Evolutionary conservation across 2,888 invertebrate species (phyloP).

Genomic region (Hyalella azteca): DNA sequence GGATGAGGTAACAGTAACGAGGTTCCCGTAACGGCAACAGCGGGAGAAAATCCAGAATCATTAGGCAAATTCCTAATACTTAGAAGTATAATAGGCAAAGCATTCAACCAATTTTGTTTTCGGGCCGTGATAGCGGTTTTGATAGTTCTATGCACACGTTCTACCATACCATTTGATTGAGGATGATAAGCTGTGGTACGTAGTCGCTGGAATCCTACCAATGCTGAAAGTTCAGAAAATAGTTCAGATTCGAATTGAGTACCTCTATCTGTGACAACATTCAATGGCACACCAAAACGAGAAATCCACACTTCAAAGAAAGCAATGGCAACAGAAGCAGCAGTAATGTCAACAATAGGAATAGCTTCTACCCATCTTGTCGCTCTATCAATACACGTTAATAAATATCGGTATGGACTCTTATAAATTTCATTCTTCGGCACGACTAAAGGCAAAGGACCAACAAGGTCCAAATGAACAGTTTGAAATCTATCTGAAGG

Average conservation of each 20-base stretch:
- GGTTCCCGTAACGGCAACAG: background rate
- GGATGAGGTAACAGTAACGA: background rate
- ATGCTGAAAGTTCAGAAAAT: constrained; percentile 58
- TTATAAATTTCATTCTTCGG: background rate
- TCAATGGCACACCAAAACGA: constrained; percentile 61
- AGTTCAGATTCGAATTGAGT: constrained; percentile 60
- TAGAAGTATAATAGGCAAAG: constrained; percentile 61
- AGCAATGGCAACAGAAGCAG: constrained; percentile 62
- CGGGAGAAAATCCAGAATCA: constrained; percentile 12
- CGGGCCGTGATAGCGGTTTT: constrained; percentile 62
- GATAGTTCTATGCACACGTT: constrained; percentile 63
- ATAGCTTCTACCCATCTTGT: constrained; percentile 63
- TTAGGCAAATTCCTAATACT: constrained; percentile 59
- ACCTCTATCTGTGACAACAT: constrained; percentile 62
- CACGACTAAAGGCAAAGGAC: background rate
- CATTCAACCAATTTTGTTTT: constrained; percentile 60
- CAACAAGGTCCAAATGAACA: constrained; percentile 38
- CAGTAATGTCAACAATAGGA: constrained; percentile 62
- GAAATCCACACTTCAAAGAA: constrained; percentile 63
- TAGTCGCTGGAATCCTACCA: constrained; percentile 42
- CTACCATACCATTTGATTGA: constrained; percentile 63
- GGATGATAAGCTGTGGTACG: constrained; percentile 59
- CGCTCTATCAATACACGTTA: constrained; percentile 19
- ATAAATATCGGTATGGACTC: background rate
- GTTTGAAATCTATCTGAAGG: constrained; percentile 20